Evolutionary conservation across 1,140 invertebrate genomes (phyloP).

Genomic region (Drosophila bipectinata): DNA sequence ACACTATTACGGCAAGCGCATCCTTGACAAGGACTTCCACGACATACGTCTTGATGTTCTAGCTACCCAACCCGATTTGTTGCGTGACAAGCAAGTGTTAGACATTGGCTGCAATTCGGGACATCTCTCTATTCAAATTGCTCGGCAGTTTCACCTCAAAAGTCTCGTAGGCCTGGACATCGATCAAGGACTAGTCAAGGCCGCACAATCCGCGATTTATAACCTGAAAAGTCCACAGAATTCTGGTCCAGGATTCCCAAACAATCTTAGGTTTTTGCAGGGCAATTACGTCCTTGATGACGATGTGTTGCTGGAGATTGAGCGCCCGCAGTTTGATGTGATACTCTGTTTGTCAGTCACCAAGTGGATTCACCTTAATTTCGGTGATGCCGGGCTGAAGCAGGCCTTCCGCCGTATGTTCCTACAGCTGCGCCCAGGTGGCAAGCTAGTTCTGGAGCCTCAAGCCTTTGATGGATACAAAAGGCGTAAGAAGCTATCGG

Average conservation of each 20-base stretch:
- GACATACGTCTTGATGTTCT: conserved; percentile 94
- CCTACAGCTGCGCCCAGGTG: conserved; percentile 94
- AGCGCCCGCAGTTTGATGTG: conserved; percentile 95
- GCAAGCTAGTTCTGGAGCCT: conserved; percentile 95
- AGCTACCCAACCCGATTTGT: conserved; percentile 90
- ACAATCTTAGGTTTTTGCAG: conserved; percentile 84
- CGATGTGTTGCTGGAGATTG: conserved; percentile 91
- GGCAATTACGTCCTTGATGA: conserved; percentile 96
- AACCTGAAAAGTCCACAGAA: conserved; percentile 40
- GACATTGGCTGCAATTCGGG: conserved; percentile 99
- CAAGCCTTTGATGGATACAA: conserved; percentile 96
- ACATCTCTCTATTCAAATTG: conserved; percentile 94
- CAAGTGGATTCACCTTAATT: conserved; percentile 99
- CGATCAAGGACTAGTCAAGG: conserved; percentile 92
- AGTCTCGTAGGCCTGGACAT: conserved; percentile 97
- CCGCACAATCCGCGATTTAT: conserved; percentile 47
- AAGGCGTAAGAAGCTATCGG: conserved; percentile 92
- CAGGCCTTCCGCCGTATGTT: conserved; percentile 95
- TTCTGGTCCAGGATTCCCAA: conserved; percentile 47
- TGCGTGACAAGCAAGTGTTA: conserved; percentile 94
- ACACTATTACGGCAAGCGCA: conserved; percentile 97
- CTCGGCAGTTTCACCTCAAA: conserved; percentile 91
- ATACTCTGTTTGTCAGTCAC: conserved; percentile 98
- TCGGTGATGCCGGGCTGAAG: conserved; percentile 97
- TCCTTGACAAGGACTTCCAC: conserved; percentile 88